phyloP scores from a whole-genome alignment of 2,797 vertebrate genomes.

The Cossypha niveicapilla region DNA sequence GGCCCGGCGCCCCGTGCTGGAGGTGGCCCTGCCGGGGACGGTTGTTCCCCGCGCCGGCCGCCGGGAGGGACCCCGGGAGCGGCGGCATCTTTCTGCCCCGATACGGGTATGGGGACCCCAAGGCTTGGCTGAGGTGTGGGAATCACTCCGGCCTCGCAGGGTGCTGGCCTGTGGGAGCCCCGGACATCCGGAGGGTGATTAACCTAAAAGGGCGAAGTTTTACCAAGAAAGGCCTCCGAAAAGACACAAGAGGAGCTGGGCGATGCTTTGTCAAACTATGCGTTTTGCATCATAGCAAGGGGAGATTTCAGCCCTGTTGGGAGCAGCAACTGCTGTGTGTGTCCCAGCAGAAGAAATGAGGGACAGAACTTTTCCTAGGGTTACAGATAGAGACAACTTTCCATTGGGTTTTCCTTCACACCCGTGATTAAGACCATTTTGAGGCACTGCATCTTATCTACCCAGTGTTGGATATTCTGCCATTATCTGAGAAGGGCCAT shows the following conservation, averaged over 20 bases:
- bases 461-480: background rate
- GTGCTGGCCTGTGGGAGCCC: fast-evolving
- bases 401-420: background rate
- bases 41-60: background rate
- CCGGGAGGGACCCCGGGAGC: background rate
- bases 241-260: background rate
- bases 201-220: fast-evolving
- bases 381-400: background rate
- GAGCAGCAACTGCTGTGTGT: background rate
- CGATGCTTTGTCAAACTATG: background rate
- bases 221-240: background rate
- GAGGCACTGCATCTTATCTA: background rate
- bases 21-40: background rate
- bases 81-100: no score
- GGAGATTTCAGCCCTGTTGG: background rate
- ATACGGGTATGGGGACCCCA: background rate
- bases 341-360: background rate
- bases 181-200: background rate
- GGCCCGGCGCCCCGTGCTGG: background rate
- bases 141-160: fast-evolving
- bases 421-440: background rate
- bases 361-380: background rate
- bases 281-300: background rate
- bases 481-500: background rate
- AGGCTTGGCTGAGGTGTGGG: background rate